Conservation (phyloP, 2,888 invertebrate genomes). For the Teleiodes luculella region DNA sequence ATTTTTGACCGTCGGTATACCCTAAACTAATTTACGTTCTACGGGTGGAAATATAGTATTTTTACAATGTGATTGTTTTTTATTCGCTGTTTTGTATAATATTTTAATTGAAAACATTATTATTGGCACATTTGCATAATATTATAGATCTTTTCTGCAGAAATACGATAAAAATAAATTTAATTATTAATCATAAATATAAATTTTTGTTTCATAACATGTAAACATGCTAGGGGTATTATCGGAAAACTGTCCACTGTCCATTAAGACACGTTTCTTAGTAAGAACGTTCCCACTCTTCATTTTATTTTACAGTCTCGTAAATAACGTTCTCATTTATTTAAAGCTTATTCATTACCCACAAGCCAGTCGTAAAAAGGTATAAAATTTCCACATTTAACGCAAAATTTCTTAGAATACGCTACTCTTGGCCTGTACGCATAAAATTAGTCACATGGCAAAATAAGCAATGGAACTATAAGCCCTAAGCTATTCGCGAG, state of each 20-base stretch:
- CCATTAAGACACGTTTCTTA: not conserved
- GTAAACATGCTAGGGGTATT: no score
- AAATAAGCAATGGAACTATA: conserved; percentile 70
- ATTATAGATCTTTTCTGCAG: no score
- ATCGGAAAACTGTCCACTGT: not conserved
- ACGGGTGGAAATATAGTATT: no score
- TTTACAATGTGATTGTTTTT: no score
- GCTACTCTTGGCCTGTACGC: conserved; percentile 44
- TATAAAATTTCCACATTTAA: conserved; percentile 32
- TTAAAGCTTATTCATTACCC: conserved; percentile 30
- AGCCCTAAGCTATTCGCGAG: conserved; percentile 62
- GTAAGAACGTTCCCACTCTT: not conserved
- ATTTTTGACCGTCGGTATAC: no score
- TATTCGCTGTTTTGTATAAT: no score
- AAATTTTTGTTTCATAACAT: no score
- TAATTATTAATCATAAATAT: no score
- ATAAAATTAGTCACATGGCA: conserved; percentile 70
- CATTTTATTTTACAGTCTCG: not conserved
- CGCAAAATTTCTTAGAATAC: conserved; percentile 48
- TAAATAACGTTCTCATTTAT: conserved; percentile 1
- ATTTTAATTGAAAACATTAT: no score
- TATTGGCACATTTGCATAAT: no score
- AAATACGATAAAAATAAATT: no score
- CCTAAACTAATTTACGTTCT: no score
- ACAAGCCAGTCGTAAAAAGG: conserved; percentile 29